phyloP scores from a whole-genome alignment of 2,888 invertebrate genomes.

The Drosophila nigricruria region DNA sequence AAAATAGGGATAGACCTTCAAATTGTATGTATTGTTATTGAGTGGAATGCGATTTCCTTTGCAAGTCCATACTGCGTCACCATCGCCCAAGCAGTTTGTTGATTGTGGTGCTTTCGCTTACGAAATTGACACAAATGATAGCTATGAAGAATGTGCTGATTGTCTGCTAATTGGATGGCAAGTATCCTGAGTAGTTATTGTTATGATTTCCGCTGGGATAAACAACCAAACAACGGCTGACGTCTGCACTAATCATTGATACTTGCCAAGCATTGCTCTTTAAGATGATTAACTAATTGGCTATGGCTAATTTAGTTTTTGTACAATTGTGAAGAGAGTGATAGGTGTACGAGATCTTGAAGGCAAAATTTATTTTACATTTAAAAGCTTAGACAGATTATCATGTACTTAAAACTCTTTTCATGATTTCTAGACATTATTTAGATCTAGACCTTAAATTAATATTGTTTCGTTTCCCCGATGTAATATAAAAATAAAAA shows the following conservation, averaged over 20 bases:
- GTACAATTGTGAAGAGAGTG: background rate
- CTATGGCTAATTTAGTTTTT: background rate
- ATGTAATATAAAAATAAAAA: too few species aligned
- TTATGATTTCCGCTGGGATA: conserved; percentile 45
- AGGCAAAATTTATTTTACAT: background rate
- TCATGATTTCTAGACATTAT: too few species aligned
- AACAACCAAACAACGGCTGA: conserved; percentile 7
- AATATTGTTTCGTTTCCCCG: too few species aligned
- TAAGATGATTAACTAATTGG: background rate
- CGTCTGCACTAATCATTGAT: background rate
- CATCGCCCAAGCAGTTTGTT: conserved; percentile 16
- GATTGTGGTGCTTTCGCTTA: conserved; percentile 41
- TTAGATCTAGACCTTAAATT: too few species aligned
- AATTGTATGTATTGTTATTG: conserved; percentile 69
- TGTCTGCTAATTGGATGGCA: conserved; percentile 62
- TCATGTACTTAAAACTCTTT: too few species aligned
- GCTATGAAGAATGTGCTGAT: conserved; percentile 56
- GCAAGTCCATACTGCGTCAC: background rate
- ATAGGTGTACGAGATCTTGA: background rate
- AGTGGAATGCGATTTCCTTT: conserved; percentile 32
- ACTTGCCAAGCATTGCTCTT: background rate
- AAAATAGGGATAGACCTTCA: conserved; percentile 36
- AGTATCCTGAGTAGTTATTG: conserved; percentile 44
- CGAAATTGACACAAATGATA: conserved; percentile 55
- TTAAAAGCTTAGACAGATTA: too few species aligned